Evolutionary conservation across 2,113 vertebrate genomes (phyloP).

Genomic region (Dryoscopus gambensis): DNA sequence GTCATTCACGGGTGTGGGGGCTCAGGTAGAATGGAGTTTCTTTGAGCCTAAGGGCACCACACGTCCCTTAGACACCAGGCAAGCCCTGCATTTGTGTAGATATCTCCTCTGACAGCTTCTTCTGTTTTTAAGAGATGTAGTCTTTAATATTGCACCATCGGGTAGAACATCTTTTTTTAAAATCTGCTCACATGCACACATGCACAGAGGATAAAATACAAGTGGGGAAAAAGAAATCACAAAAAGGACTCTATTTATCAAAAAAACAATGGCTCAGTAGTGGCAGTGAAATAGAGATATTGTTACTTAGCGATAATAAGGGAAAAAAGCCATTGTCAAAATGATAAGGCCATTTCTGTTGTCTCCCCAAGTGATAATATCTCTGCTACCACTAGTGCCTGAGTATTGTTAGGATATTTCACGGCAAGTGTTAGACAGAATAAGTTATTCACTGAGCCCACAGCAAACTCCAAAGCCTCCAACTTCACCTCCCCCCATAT

Average conservation of each 20-base stretch:
- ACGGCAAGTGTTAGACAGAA: constrained; percentile 49
- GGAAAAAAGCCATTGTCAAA: constrained; percentile 63
- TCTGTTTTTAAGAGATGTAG: neutral
- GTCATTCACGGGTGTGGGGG: neutral
- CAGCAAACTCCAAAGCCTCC: constrained; percentile 21
- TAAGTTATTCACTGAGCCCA: constrained; percentile 57
- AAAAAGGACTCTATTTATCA: constrained; percentile 47
- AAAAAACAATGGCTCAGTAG: constrained; percentile 47
- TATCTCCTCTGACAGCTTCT: neutral
- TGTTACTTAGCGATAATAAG: constrained; percentile 64
- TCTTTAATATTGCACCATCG: neutral
- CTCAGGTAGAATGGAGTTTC: neutral
- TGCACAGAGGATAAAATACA: constrained; percentile 20
- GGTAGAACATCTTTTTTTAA: neutral
- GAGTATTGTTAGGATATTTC: constrained; percentile 65
- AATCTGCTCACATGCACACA: constrained; percentile 20
- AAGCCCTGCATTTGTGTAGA: neutral
- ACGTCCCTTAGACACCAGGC: neutral
- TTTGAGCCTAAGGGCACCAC: neutral
- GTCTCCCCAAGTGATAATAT: constrained; percentile 69
- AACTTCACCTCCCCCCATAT: constrained; percentile 10
- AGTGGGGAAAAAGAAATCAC: neutral
- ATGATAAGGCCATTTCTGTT: constrained; percentile 67
- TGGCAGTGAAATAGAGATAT: constrained; percentile 53
- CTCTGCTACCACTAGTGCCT: constrained; percentile 32